Base-by-base conservation (phyloP, 2,113 vertebrate species). In the Setophaga petechia region DNA sequence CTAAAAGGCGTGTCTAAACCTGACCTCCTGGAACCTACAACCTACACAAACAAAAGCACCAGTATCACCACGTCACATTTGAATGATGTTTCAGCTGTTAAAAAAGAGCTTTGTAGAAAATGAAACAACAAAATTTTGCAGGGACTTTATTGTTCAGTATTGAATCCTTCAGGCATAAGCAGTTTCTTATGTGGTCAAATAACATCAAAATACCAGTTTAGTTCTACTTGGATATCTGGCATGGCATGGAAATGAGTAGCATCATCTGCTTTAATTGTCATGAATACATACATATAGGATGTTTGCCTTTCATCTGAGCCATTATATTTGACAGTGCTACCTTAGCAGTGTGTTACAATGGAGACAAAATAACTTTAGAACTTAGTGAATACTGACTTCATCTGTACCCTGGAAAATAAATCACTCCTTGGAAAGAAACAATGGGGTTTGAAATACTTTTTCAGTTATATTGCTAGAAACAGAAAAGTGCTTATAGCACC, bases 361-460 rank as follows among this genome's bases (percentile, higher is more conserved):
- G 68, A 62, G 67, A 52, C 33, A 79, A 96, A 93, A 49, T 85
- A 74, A 57, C 83, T 86, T 59, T 49, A 81, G 55, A 65, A 89
- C 2, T 85, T 83, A 51, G 43, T 55, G 63, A 86, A 78, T 77
- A 41, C 68, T 86, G 86, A 73, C 49, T 96, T 94, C 23, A 79
- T 85, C 27, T 89, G 11, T 87, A 80, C 93, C 51, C 47, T 88
- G 52, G 30, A 81, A 96, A 94, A 96, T 73, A 92, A 87, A 91
- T 76, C 58, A 33, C 17, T 87, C 41, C 31, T 88, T 88, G 41
- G 15, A 91, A 93, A 89, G 65, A 63, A 94, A 84, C 16, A 66
- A 24, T 55, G 12, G 23, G 4, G 5, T 87, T 92, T 90, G 68
- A 93, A 91, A 87, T 88, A 83, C 68, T 90, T 92, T 24, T 93